Conservation (phyloP, 2,888 invertebrate genomes). For the Nemapogon koenigi region DNA sequence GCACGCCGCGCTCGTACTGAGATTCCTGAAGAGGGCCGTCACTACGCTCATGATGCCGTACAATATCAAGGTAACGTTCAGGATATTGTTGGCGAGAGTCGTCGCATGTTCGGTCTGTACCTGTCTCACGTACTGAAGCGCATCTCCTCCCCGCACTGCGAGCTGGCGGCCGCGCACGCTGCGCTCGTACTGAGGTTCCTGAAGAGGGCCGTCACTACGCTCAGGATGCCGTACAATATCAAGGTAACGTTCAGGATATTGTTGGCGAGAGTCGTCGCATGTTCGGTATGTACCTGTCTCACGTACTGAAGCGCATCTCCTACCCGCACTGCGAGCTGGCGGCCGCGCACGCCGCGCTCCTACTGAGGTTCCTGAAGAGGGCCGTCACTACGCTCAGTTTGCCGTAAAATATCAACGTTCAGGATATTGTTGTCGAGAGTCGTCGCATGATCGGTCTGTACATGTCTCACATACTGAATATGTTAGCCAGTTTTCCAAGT, state of each 20-base stretch:
- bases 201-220: conserved; percentile 72
- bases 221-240: conserved; percentile 70
- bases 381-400: conserved; percentile 74
- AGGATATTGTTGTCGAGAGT: conserved; percentile 71
- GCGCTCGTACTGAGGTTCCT: conserved; percentile 79
- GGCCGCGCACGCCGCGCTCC: conserved; percentile 70
- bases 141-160: conserved; percentile 59
- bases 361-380: conserved; percentile 78
- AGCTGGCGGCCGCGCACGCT: conserved; percentile 65
- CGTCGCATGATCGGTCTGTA: conserved; percentile 81
- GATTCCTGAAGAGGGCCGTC: conserved; percentile 78
- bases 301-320: conserved; percentile 73
- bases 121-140: conserved; percentile 76
- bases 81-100: conserved; percentile 71
- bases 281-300: conserved; percentile 79
- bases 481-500: too few species aligned
- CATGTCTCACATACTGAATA: conserved; percentile 75
- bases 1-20: conserved; percentile 73
- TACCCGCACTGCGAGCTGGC: conserved; percentile 57
- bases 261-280: conserved; percentile 76
- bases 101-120: conserved; percentile 81
- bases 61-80: conserved; percentile 42
- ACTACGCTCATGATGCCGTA: conserved; percentile 73
- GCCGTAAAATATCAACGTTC: conserved; percentile 64
- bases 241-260: conserved; percentile 37